These are phyloP conservation scores for Piprites chloris DNA, from an alignment of 2,113 vertebrate species.

Conservation along the genomic window DNA sequence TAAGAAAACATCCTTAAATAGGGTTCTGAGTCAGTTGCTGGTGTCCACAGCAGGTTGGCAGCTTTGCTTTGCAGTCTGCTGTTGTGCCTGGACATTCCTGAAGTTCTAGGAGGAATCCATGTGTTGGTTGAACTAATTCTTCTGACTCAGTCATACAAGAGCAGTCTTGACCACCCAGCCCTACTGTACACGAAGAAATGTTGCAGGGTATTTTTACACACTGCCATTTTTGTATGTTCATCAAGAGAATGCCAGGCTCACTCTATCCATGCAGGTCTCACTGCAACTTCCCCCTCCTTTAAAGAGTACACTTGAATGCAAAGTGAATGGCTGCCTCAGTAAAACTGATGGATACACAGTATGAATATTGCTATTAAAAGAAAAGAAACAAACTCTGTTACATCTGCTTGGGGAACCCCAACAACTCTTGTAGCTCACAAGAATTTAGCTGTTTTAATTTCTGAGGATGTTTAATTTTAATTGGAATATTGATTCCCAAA, in stretches of 20 bases:
- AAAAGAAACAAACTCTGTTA: not conserved
- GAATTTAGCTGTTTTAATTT: not conserved
- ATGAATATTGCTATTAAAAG: not conserved
- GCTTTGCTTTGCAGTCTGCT: not conserved
- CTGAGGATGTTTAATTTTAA: slow-evolving; percentile 5
- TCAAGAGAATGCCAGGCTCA: not conserved
- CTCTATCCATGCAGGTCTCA: not conserved
- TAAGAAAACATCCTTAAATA: not conserved
- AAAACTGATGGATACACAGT: not conserved
- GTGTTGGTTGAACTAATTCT: not conserved
- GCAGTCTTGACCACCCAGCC: not conserved
- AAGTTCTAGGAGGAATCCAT: not conserved
- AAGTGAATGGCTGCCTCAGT: not conserved
- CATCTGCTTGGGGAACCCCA: not conserved
- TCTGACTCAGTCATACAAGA: not conserved
- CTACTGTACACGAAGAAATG: not conserved
- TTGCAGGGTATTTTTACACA: not conserved
- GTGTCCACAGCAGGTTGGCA: not conserved
- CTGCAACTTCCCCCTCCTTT: not conserved
- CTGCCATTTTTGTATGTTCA: not conserved
- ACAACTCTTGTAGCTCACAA: not conserved
- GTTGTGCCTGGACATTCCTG: not conserved
- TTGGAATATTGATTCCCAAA: not conserved
- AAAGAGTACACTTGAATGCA: not conserved
- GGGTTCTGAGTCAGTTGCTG: not conserved